These are phyloP conservation scores for Chrysolina americana DNA, from an alignment of 2,888 invertebrate species.

Conservation along the genomic window DNA sequence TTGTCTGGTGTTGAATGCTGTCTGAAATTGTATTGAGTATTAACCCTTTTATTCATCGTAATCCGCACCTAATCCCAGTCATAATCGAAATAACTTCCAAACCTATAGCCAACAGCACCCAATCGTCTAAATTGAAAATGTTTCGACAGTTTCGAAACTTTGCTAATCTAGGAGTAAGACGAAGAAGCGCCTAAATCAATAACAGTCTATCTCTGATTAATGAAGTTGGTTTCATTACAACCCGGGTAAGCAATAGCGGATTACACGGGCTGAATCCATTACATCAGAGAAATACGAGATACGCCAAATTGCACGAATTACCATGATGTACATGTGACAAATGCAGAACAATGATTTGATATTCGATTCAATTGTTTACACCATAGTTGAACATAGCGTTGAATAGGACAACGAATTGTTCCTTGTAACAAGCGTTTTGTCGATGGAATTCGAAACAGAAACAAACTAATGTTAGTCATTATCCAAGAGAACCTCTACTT, in stretches of 20 bases:
- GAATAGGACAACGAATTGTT: background rate
- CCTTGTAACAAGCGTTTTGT: background rate
- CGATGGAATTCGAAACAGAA: background rate
- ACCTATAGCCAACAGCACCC: conserved; percentile 1
- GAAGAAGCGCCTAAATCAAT: conserved; percentile 11
- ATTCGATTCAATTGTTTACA: conserved; percentile 10
- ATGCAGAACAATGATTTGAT: conserved; percentile 14
- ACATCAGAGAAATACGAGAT: background rate
- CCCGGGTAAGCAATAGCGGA: conserved; percentile 17
- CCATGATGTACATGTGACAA: conserved; percentile 16
- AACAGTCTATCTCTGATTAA: conserved; percentile 18
- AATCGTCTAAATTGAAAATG: conserved; percentile 15
- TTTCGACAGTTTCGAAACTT: conserved; percentile 1
- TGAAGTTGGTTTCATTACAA: conserved; percentile 18
- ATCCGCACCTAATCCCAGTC: background rate
- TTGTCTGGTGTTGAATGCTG: background rate
- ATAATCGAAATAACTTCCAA: conserved; percentile 10
- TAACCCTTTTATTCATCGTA: background rate
- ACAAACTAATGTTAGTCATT: background rate
- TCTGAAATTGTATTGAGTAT: background rate
- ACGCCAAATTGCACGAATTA: conserved; percentile 3
- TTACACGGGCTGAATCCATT: conserved; percentile 6
- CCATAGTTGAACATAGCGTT: background rate
- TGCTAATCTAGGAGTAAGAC: conserved; percentile 18
- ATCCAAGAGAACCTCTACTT: background rate